Conservation (phyloP, 2,888 invertebrate genomes). For the Aquatica leii region DNA sequence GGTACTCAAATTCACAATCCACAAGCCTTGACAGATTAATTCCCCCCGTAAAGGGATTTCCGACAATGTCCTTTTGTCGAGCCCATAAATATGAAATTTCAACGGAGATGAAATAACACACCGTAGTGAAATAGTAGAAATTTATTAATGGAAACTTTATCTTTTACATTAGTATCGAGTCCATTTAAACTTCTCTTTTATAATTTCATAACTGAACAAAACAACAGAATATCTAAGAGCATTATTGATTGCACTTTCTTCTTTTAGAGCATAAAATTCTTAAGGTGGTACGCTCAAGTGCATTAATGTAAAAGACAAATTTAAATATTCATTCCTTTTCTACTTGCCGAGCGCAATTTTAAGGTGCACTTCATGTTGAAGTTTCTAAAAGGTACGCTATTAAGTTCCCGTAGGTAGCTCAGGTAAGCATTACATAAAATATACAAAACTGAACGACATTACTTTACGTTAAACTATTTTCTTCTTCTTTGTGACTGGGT, state of each 20-base stretch:
- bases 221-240: conserved; percentile 1
- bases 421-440: conserved; percentile 43
- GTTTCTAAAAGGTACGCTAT: conserved; percentile 38
- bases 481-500: conserved; percentile 8
- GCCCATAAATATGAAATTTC: conserved; percentile 53
- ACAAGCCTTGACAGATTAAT: conserved; percentile 52
- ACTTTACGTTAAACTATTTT: conserved; percentile 8
- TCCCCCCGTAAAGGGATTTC: conserved; percentile 49
- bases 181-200: conserved; percentile 18
- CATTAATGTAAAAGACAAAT: conserved; percentile 24
- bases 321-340: conserved; percentile 29
- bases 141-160: conserved; percentile 28
- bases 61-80: conserved; percentile 47
- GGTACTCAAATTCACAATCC: conserved; percentile 47
- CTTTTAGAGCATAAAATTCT: conserved; percentile 1
- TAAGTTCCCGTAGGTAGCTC: conserved; percentile 40
- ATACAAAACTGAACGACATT: conserved; percentile 35
- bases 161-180: conserved; percentile 11
- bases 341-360: conserved; percentile 19
- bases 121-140: conserved; percentile 38
- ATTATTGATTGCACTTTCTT: conserved; percentile 1
- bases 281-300: conserved; percentile 14
- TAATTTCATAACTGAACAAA: conserved; percentile 12
- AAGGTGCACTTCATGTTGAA: conserved; percentile 39
- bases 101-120: conserved; percentile 55